phyloP scores from a whole-genome alignment of 1,140 invertebrate genomes.

The Aphidius ervi region DNA sequence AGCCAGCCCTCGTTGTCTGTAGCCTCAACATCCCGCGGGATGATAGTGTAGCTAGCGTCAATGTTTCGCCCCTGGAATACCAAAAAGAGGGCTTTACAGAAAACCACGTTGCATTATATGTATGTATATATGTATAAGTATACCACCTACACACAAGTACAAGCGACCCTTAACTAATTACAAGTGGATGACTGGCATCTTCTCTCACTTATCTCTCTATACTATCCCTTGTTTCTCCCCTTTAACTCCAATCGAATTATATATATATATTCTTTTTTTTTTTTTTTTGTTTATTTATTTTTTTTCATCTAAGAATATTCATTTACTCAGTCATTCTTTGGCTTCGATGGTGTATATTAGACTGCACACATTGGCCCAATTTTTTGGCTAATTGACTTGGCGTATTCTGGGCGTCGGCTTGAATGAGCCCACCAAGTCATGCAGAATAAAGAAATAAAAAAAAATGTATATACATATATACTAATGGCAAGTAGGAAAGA shows the following conservation, averaged over 20 bases:
- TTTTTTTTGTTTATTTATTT: background rate
- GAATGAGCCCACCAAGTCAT: conserved; percentile 22
- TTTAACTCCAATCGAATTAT: conserved; percentile 44
- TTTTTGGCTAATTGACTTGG: conserved; percentile 52
- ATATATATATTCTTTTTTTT: conserved; percentile 36
- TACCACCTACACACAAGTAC: conserved; percentile 8
- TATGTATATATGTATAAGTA: background rate
- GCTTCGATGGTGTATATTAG: too few relatives aligned
- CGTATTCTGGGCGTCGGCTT: conserved; percentile 18
- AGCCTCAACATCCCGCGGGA: conserved; percentile 8
- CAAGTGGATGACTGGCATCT: conserved; percentile 49
- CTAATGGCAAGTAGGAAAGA: background rate
- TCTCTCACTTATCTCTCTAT: conserved; percentile 48
- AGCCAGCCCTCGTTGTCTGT: conserved; percentile 5
- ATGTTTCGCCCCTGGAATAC: background rate
- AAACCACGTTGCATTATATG: too few relatives aligned
- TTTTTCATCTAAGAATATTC: too few relatives aligned
- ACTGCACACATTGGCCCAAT: conserved; percentile 34
- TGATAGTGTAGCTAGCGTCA: conserved; percentile 2
- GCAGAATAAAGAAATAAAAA: conserved; percentile 27
- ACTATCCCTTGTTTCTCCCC: conserved; percentile 24
- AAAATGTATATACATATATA: background rate
- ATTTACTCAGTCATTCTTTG: too few relatives aligned
- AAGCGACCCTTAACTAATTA: conserved; percentile 51
- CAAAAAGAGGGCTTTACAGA: background rate